phyloP scores from a whole-genome alignment of 2,113 vertebrate genomes.

The Apteryx mantelli region DNA sequence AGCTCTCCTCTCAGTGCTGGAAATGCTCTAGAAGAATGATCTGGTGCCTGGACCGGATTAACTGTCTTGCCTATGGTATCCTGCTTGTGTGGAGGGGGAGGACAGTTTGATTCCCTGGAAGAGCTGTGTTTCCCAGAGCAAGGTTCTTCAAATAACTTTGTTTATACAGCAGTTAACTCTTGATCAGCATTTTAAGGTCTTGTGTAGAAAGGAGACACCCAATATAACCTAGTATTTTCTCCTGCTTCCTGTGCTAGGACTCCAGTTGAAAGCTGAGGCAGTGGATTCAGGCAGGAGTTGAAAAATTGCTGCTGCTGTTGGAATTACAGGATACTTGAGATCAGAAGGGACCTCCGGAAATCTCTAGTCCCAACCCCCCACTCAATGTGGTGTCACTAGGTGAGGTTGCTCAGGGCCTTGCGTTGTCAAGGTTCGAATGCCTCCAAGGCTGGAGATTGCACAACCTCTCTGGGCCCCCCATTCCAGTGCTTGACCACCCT shows the following conservation, averaged over 20 bases:
- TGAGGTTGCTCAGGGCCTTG: background rate
- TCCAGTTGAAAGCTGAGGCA: background rate
- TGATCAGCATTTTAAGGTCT: background rate
- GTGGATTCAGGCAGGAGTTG: background rate
- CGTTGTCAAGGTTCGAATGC: background rate
- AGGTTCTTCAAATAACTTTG: background rate
- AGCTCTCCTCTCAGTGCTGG: background rate
- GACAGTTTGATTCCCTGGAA: background rate
- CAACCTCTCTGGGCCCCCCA: background rate
- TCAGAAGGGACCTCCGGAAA: background rate
- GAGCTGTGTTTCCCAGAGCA: background rate
- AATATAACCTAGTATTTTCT: background rate
- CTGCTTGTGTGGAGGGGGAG: background rate
- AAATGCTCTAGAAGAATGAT: background rate
- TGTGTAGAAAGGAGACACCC: background rate
- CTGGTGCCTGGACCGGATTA: background rate
- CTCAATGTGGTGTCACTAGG: rapidly evolving
- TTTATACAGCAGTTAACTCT: background rate
- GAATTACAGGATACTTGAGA: background rate
- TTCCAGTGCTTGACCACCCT: background rate
- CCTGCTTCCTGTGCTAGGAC: background rate
- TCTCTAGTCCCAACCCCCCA: rapidly evolving
- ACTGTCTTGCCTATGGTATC: background rate
- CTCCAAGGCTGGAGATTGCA: background rate
- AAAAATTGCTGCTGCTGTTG: rapidly evolving